Evolutionary conservation across 2,797 vertebrate genomes (phyloP).

Genomic region (Thripadectes ignobilis): DNA sequence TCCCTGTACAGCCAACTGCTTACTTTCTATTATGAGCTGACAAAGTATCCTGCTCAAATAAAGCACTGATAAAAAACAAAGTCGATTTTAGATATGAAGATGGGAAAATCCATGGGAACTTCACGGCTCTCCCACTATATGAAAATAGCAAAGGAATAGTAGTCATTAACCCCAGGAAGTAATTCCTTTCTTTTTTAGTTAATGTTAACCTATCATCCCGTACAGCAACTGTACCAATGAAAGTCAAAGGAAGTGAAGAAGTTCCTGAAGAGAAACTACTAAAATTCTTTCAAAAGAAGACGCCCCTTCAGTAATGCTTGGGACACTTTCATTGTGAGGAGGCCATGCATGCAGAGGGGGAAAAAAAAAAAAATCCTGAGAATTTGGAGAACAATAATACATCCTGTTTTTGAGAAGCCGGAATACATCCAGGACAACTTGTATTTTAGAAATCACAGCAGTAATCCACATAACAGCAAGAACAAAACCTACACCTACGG

Average conservation of each 20-base stretch:
- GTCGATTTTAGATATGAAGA: not conserved
- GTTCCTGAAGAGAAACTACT: constrained; percentile 35
- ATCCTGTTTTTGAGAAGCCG: constrained; percentile 56
- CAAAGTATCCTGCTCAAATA: not conserved
- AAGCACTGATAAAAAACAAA: not conserved
- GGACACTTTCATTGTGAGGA: not conserved
- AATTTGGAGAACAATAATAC: constrained; percentile 56
- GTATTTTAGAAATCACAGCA: constrained; percentile 25
- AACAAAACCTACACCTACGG: not conserved
- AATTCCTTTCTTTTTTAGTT: not conserved
- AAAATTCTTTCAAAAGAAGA: constrained; percentile 7
- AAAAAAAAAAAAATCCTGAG: not conserved
- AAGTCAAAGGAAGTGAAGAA: not conserved
- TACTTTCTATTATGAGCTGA: not conserved
- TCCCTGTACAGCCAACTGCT: not conserved
- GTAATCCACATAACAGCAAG: not conserved
- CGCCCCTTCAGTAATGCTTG: not conserved
- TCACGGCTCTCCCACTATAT: not conserved
- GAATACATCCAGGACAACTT: constrained; percentile 40
- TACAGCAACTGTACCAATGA: not conserved
- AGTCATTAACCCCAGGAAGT: not conserved
- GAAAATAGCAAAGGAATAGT: not conserved
- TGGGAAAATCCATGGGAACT: not conserved
- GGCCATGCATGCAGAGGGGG: accelerated
- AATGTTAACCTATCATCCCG: not conserved